Conservation (phyloP, 2,113 vertebrate species). For the Dinomys branickii region DNA sequence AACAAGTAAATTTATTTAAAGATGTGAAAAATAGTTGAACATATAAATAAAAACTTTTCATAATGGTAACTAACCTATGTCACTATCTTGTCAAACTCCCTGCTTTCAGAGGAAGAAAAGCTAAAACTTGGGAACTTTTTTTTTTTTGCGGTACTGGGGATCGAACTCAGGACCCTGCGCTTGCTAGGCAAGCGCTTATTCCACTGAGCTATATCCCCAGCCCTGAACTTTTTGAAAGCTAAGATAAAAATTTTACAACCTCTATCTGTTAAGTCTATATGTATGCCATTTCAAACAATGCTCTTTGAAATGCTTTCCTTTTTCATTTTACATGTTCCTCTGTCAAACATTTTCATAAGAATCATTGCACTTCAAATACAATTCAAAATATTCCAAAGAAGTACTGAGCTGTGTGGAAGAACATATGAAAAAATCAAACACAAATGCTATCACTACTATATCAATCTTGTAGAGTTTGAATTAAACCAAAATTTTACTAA, state of each 20-base stretch:
- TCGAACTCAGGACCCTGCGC: no score
- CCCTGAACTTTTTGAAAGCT: not conserved
- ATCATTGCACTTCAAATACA: not conserved
- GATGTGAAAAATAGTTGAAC: not conserved
- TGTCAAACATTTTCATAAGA: not conserved
- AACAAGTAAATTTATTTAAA: not conserved
- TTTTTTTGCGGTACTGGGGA: no score
- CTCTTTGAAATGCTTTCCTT: not conserved
- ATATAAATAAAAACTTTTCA: not conserved
- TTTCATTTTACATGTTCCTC: not conserved
- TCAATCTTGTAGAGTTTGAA: not conserved
- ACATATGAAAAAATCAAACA: not conserved
- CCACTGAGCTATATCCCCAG: no score
- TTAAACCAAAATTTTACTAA: not conserved
- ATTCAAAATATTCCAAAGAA: slow-evolving; percentile 21
- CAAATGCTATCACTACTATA: not conserved
- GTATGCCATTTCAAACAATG: not conserved
- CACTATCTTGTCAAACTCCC: not conserved
- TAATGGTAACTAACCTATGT: not conserved
- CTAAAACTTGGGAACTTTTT: not conserved
- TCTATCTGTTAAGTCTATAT: not conserved
- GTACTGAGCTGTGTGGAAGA: not conserved
- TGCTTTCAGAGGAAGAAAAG: not conserved
- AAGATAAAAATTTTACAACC: not conserved
- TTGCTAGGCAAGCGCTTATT: no score